Percentiles rank a stretch among this genome's conserved stretches.
Evolutionary conservation across 2,888 invertebrate genomes (phyloP).

Genomic region (Anoplius nigerrimus): DNA sequence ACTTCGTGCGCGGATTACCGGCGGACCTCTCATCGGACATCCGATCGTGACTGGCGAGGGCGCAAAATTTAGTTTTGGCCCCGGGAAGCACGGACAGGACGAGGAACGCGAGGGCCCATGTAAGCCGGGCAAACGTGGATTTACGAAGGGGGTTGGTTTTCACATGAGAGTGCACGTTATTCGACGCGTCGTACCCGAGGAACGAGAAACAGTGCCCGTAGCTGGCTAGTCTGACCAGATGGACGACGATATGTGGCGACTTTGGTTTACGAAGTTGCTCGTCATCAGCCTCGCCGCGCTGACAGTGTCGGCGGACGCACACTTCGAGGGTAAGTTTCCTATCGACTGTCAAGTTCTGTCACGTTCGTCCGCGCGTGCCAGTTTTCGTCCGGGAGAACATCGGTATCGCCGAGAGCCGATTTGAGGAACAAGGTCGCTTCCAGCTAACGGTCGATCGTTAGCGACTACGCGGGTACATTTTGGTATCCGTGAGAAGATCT

Average conservation of each 20-base stretch:
- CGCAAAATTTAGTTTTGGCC: no score
- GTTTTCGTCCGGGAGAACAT: not conserved
- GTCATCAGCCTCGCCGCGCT: conserved; percentile 28
- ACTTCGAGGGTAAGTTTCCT: conserved; percentile 52
- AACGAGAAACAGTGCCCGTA: conserved; percentile 23
- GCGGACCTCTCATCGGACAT: no score
- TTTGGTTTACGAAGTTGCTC: conserved; percentile 61
- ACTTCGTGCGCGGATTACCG: no score
- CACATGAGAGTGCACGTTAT: conserved; percentile 37
- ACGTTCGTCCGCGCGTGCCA: no score
- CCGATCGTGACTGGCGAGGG: no score
- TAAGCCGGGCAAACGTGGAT: conserved; percentile 7
- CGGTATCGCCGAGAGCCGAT: not conserved
- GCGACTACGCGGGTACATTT: no score
- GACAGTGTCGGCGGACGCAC: conserved; percentile 10
- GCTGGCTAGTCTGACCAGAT: conserved; percentile 42
- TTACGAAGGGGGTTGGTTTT: conserved; percentile 27
- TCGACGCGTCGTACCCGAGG: conserved; percentile 23
- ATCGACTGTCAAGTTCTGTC: no score
- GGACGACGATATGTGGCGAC: conserved; percentile 61
- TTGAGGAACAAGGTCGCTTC: conserved; percentile 1
- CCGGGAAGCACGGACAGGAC: no score
- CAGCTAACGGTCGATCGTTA: conserved; percentile 1
- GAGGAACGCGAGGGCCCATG: not conserved
- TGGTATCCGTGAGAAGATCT: not conserved